Conservation (phyloP, 2,113 vertebrate genomes). For the Xyliphius kryptos region DNA sequence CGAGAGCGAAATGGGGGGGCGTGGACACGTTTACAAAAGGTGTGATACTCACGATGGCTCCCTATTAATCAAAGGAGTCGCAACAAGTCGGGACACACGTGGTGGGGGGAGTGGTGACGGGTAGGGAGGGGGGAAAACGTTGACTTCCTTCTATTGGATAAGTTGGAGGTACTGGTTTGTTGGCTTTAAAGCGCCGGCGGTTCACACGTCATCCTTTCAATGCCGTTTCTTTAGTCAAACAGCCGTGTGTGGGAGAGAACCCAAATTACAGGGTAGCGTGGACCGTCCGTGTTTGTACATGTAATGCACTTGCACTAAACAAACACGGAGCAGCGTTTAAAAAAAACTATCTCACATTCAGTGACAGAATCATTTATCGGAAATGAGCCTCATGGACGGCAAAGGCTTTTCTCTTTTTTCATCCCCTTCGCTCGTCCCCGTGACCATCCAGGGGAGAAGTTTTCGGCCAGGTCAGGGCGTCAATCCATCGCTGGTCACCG, state of each 20-base stretch:
- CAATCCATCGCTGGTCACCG: no score
- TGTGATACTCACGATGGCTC: constrained; percentile 35
- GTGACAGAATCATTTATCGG: neutral
- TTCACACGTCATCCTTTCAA: constrained; percentile 24
- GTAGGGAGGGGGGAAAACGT: neutral
- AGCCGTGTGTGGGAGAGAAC: constrained; percentile 17
- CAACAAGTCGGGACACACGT: constrained; percentile 23
- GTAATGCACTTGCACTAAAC: neutral
- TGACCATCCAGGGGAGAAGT: no score
- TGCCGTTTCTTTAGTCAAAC: constrained; percentile 15
- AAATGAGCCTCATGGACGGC: neutral
- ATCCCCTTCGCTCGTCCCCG: no score
- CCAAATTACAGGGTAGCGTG: constrained; percentile 22
- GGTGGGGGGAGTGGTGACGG: neutral
- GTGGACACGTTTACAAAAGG: constrained; percentile 56
- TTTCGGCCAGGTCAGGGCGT: no score
- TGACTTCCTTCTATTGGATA: constrained; percentile 9
- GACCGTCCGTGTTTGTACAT: constrained; percentile 15
- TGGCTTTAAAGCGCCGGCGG: constrained; percentile 7
- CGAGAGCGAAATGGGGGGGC: constrained; percentile 5
- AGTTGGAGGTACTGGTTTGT: constrained; percentile 10
- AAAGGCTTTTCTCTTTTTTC: no score
- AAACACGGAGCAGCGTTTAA: neutral
- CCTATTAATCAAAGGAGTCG: constrained; percentile 14
- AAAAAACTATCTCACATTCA: constrained; percentile 12